Conservation (phyloP, 2,797 vertebrate species). For the Philypnodon macrostomus region DNA sequence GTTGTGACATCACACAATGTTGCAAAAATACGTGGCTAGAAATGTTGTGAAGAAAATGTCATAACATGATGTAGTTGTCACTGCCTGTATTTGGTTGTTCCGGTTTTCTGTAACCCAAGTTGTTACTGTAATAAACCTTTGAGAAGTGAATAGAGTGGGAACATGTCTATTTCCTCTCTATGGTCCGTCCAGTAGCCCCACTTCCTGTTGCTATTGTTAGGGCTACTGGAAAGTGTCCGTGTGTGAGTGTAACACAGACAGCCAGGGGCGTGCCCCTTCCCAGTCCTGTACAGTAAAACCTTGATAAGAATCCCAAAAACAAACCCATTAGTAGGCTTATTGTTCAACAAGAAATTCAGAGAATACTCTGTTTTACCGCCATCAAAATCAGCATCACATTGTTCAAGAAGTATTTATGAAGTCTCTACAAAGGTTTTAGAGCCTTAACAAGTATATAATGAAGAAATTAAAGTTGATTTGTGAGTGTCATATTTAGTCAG, state of each 20-base stretch:
- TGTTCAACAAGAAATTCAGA: conserved; percentile 17
- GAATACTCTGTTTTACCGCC: neutral
- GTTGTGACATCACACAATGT: conserved; percentile 12
- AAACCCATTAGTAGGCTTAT: conserved; percentile 22
- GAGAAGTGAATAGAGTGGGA: conserved; percentile 37
- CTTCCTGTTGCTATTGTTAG: conserved; percentile 71
- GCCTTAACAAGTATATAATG: too few relatives aligned
- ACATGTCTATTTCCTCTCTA: conserved; percentile 67
- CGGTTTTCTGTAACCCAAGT: conserved; percentile 4
- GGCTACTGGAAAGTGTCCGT: conserved; percentile 25
- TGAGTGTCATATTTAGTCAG: too few relatives aligned
- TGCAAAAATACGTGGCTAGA: conserved; percentile 9
- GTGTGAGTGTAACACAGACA: conserved; percentile 18
- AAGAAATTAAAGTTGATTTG: too few relatives aligned
- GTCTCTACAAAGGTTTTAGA: too few relatives aligned
- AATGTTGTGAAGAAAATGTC: conserved; percentile 9
- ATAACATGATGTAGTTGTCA: conserved; percentile 12
- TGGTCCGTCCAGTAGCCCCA: conserved; percentile 56
- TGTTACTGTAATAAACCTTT: neutral
- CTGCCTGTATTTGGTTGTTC: neutral
- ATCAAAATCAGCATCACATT: too few relatives aligned
- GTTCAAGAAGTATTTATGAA: too few relatives aligned
- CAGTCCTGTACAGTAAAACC: conserved; percentile 43
- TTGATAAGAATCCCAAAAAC: conserved; percentile 43
- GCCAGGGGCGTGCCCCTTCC: conserved; percentile 58